A percentile compares a stretch with the other conserved stretches of the same genome.
Conservation (phyloP, 2,797 vertebrate species). For the Hyperoplus immaculatus region DNA sequence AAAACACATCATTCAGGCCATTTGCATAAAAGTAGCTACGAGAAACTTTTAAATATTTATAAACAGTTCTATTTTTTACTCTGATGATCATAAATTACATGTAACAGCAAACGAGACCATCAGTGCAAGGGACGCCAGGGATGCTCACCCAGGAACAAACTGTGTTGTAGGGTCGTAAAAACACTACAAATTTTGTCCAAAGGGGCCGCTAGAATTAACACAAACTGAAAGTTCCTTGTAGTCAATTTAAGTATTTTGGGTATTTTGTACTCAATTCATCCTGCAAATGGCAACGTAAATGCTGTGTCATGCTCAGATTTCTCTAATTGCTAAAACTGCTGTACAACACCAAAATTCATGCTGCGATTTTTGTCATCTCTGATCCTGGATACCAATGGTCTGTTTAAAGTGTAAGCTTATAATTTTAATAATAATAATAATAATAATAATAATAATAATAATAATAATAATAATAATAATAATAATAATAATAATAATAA, state of each 20-base stretch:
- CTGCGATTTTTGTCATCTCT: conserved; percentile 52
- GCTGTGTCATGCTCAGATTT: background rate
- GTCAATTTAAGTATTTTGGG: background rate
- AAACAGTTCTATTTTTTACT: no score
- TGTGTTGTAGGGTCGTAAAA: no score
- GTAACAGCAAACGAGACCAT: no score
- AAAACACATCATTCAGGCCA: background rate
- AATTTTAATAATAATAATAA: background rate
- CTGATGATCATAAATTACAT: no score
- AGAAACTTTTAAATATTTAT: no score
- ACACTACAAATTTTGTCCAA: no score
- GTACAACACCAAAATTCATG: conserved; percentile 58
- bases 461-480: no score
- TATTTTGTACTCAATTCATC: conserved; percentile 20
- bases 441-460: no score
- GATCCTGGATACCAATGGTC: conserved; percentile 55
- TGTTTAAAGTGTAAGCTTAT: conserved; percentile 5
- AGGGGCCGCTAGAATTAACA: no score
- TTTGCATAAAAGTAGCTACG: background rate
- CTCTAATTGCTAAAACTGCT: conserved; percentile 33
- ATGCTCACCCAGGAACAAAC: no score
- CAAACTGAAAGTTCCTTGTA: background rate
- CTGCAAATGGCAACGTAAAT: conserved; percentile 13
- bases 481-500: no score
- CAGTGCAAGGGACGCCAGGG: no score